Percentiles rank a stretch among this genome's conserved stretches.
phyloP scores from a whole-genome alignment of 1,140 invertebrate species.

The Drosophila tsacasi region DNA sequence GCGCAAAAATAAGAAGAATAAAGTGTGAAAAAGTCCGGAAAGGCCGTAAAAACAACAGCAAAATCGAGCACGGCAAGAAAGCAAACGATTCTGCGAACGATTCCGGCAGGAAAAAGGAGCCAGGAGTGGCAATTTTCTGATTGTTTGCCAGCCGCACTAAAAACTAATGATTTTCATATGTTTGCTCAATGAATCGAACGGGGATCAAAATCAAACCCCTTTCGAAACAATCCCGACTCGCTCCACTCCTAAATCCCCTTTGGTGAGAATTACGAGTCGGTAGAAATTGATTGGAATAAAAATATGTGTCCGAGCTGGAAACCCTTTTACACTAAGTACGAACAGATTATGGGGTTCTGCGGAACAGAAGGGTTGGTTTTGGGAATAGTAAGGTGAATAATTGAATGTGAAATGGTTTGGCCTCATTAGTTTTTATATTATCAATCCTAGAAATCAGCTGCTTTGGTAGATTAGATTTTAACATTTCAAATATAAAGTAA shows the following conservation, averaged over 20 bases:
- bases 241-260: constrained; percentile 4
- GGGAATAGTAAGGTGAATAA: constrained; percentile 1
- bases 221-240: neutral
- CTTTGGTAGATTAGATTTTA: neutral
- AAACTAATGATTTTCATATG: constrained; percentile 84
- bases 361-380: neutral
- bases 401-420: constrained; percentile 14
- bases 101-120: constrained; percentile 51
- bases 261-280: constrained; percentile 44
- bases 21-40: constrained; percentile 80
- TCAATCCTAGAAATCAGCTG: constrained; percentile 14
- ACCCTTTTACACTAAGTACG: constrained; percentile 42
- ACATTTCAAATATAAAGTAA: neutral
- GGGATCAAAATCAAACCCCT: constrained; percentile 3
- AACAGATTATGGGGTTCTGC: constrained; percentile 8
- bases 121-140: constrained; percentile 78
- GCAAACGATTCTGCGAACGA: constrained; percentile 38
- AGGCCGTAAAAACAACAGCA: constrained; percentile 58
- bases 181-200: constrained; percentile 76
- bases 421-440: constrained; percentile 23
- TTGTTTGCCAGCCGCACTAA: constrained; percentile 80
- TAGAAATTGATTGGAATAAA: constrained; percentile 49
- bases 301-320: constrained; percentile 15
- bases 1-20: constrained; percentile 71
- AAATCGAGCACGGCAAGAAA: constrained; percentile 48